Evolutionary conservation across 2,888 invertebrate species (phyloP).

Genomic region (Heliconius cydno): DNA sequence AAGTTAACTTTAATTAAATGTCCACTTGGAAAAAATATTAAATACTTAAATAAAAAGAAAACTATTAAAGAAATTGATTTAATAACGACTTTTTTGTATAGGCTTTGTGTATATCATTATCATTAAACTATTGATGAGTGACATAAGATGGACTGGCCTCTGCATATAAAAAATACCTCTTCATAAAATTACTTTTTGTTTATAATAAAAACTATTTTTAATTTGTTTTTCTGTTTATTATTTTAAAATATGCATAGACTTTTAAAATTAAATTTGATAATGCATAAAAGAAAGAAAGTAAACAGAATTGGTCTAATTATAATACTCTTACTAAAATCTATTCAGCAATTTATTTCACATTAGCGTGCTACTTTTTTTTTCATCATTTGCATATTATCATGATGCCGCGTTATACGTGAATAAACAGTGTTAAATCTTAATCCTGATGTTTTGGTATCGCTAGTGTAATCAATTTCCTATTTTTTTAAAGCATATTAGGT

Average conservation of each 20-base stretch:
- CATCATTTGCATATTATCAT: constrained; percentile 66
- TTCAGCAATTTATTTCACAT: constrained; percentile 47
- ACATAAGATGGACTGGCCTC: too few relatives aligned
- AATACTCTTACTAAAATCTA: constrained; percentile 66
- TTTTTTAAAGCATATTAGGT: background rate
- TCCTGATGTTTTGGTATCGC: constrained; percentile 47
- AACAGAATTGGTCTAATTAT: constrained; percentile 30
- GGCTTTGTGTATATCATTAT: too few relatives aligned
- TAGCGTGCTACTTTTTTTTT: constrained; percentile 50
- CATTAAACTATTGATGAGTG: too few relatives aligned
- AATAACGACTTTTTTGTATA: too few relatives aligned
- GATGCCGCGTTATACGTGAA: constrained; percentile 50
- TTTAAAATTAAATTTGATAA: background rate
- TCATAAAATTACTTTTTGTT: too few relatives aligned
- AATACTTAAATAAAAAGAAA: too few relatives aligned
- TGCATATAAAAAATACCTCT: too few relatives aligned
- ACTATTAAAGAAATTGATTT: too few relatives aligned
- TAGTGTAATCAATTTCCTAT: constrained; percentile 15
- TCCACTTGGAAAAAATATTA: background rate
- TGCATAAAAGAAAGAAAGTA: constrained; percentile 8
- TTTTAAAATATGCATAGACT: background rate
- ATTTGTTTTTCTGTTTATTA: background rate
- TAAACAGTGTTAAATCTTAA: constrained; percentile 42
- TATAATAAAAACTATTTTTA: too few relatives aligned
- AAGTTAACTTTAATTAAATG: constrained; percentile 1